Conservation (phyloP, 2,113 vertebrate species). For the Cyanoderma ruficeps region DNA sequence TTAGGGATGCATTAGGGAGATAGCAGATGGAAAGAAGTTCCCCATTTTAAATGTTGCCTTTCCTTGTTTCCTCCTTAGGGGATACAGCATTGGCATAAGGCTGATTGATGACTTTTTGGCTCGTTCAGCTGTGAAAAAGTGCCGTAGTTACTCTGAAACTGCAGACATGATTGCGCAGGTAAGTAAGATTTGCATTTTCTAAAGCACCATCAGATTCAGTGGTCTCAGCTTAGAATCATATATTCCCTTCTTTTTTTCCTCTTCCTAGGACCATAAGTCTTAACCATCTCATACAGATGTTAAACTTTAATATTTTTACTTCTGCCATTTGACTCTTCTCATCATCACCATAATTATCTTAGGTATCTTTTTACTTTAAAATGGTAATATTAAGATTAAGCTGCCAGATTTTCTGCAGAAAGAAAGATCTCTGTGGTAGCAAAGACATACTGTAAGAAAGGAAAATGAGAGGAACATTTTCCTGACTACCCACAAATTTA, state of each 20-base stretch:
- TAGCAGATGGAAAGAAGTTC: background rate
- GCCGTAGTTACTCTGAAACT: conserved; percentile 80
- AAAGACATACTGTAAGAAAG: background rate
- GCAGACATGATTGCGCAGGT: conserved; percentile 80
- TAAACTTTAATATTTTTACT: background rate
- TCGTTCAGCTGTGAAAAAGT: conserved; percentile 75
- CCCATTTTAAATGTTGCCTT: background rate
- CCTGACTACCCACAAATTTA: background rate
- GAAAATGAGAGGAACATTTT: background rate
- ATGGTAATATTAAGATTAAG: background rate
- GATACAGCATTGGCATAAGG: conserved; percentile 74
- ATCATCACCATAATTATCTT: background rate
- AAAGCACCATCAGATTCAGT: background rate
- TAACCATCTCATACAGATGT: background rate
- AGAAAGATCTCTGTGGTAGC: background rate
- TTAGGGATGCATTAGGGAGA: background rate
- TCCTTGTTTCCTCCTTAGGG: conserved; percentile 66
- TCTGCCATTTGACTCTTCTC: background rate
- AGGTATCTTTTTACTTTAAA: background rate
- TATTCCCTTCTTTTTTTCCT: background rate
- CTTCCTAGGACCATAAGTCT: background rate
- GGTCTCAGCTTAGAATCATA: background rate
- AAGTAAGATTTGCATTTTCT: background rate
- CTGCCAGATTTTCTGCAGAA: background rate
- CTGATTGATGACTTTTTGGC: conserved; percentile 83